These are phyloP conservation scores for human DNA, from an alignment of 2,113 vertebrate genomes.

Conservation along the genomic window GRCh38 chr2:164524501-164525000, in stretches of 20 bases:
- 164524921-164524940: background rate
- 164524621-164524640: background rate
- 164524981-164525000: constrained; percentile 58
- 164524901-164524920: background rate
- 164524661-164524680: background rate
- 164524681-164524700: constrained; percentile 24
- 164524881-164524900: constrained; percentile 38
- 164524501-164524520: background rate
- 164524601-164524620: background rate
- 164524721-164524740: background rate
- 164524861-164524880: constrained; percentile 3
- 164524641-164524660: background rate
- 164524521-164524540: background rate
- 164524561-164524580: background rate
- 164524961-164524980: background rate
- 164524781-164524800: background rate
- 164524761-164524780: constrained; percentile 28
- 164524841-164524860: background rate
- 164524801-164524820: background rate
- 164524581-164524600: constrained; percentile 39
- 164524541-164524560: background rate
- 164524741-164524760: background rate
- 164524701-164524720: background rate
- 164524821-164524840: background rate
- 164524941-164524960: background rate